phyloP scores from a whole-genome alignment of 2,797 vertebrate species.

The Cynopterus sphinx region DNA sequence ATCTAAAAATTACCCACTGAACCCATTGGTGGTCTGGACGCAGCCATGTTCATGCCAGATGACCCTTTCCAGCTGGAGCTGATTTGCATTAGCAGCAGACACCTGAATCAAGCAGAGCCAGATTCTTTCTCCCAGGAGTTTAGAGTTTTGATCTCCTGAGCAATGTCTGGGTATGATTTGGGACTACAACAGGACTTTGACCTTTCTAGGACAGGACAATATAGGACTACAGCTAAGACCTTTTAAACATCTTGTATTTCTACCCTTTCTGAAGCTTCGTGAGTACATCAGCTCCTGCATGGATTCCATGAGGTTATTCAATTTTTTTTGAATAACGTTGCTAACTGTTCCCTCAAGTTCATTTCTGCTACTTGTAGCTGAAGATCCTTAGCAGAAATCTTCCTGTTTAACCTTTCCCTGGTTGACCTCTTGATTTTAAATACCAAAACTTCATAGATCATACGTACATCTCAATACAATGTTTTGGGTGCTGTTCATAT shows the following conservation, averaged over 20 bases:
- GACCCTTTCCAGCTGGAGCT: background rate
- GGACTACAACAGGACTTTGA: background rate
- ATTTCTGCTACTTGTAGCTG: background rate
- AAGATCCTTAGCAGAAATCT: background rate
- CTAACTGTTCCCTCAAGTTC: background rate
- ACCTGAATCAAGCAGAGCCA: background rate
- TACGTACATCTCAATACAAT: background rate
- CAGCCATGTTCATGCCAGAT: background rate
- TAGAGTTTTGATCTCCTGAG: background rate
- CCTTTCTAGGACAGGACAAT: background rate
- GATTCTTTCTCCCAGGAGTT: background rate
- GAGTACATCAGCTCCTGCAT: background rate
- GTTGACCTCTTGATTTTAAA: background rate
- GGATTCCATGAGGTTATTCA: background rate
- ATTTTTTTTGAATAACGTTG: background rate
- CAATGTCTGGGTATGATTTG: background rate
- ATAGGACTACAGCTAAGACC: background rate
- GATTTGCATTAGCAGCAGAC: background rate
- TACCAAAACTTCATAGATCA: background rate
- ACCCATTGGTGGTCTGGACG: background rate
- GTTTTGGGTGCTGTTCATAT: background rate
- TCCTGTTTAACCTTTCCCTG: background rate
- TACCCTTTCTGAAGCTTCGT: background rate
- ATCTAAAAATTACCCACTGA: background rate
- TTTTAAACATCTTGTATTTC: background rate